Evolutionary conservation across 2,113 vertebrate genomes (phyloP), one percentile per base, ranked within the genome.

Genomic region (Tragelaphus imberbis): DNA sequence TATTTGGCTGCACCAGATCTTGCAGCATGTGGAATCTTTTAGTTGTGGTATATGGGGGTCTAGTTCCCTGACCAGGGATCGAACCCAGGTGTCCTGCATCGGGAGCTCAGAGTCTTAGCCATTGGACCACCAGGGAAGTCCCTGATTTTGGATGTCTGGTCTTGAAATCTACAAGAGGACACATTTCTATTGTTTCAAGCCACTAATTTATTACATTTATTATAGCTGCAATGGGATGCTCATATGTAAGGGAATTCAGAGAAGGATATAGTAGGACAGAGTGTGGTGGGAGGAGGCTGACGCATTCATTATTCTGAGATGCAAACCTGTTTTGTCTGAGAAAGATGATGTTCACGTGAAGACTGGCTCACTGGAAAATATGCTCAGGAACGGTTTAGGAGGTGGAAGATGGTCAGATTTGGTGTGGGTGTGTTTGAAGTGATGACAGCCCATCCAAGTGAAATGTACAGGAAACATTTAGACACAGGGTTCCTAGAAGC

Each of bases 241-340:
- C 19, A 55, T 6, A n/a, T 3, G 19, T 0, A 56, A 7, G 82
- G 36, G 47, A 16, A 75, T 19, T 23, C 17, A 30, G 51, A 82
- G 49, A 16, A 10, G n/a, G 10, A 2, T 33, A 5, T 6, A 19
- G 5, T 0, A 28, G 51, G 33, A 3, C 47, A 6, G 19, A 8
- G 3, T 5, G 21, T 0, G 30, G 36, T 75, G 16, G 75, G 84
- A 88, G 82, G 85, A 59, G 91, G 63, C 71, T 68, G 44, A 15
- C 0, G 5, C 49, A 12, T 51, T 33, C 7, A 10, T 30, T 53
- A 36, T 7, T 19, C n/a, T 56, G 2, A 44, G 58, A 55, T 13
- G 6, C 11, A 36, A 44, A 21, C 56, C 56, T 55, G 21, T 28
- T 49, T 84, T 79, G 55, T 82, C 51, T n/a, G 56, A 13, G 71